Base-by-base conservation (phyloP, 1,140 invertebrate genomes). In the Andricus grossulariae region DNA sequence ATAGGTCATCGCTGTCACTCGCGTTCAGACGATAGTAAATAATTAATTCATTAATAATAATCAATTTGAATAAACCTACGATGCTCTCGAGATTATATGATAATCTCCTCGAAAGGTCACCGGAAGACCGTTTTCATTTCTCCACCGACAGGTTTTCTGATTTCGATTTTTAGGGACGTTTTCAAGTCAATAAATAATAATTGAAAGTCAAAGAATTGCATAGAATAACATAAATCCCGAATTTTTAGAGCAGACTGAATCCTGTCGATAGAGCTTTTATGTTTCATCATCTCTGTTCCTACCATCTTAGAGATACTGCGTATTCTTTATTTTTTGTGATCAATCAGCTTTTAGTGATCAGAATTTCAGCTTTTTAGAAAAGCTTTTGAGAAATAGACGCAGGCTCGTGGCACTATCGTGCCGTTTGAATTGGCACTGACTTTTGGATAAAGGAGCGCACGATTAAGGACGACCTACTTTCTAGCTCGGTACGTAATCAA, bases 401-500 rank as follows among this genome's bases (percentile, higher is more conserved):
- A 21, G 57, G 15, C 3, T 74, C 77, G 50, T 25, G 49, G 39
- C 19, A 79, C 60, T 66, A 32, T 16, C 32, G 60, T 39, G 60
- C 25, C 78, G 74, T 74, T 79, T 74, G 77, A 79, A 77, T 83
- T 82, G 82, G 83, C 80, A 84, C 83, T 84, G 81, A 39, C 73
- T 32, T 16, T 72, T 72, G n/a, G 49, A 50, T 82, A 83, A 66
- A 71, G 74, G 83, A 54, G n/a, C n/a, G 78, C 50, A 50, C 19
- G 52, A 39, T 32, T 18, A 72, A 71, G 50, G 39, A n/a, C 51
- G 80, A 80, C 77, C 75, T 85, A 73, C 78, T 78, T 72, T 86
- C 77, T 82, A 84, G 76, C 60, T 66, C 60, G 73, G 83, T 78
- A 54, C 72, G 75, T 85, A 83, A 91, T 92, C 89, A 92, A 78